Percentiles rank a stretch among this genome's conserved stretches.
These are phyloP conservation scores for Oreochromis mossambicus DNA, from an alignment of 2,797 vertebrate genomes.

Conservation along the genomic window DNA sequence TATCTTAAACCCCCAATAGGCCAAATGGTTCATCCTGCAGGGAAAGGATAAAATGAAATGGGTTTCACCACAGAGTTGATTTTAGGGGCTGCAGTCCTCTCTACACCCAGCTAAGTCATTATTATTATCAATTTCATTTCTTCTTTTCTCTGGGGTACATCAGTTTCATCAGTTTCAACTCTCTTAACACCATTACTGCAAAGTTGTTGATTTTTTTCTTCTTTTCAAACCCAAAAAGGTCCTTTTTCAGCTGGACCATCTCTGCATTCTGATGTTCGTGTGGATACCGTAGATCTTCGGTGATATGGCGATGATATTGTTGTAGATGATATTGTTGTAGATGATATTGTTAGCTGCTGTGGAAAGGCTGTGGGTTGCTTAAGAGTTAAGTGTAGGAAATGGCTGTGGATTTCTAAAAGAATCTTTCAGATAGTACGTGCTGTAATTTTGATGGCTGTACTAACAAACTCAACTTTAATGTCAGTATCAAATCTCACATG, in stretches of 20 bases:
- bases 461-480: neutral
- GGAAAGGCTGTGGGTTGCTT: neutral
- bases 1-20: constrained; percentile 72
- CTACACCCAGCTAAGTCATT: constrained; percentile 47
- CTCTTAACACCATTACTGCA: neutral
- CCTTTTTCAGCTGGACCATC: neutral
- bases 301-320: too few species aligned
- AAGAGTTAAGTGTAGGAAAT: neutral
- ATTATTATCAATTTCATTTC: constrained; percentile 55
- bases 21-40: constrained; percentile 61
- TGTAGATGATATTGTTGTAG: neutral
- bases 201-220: neutral
- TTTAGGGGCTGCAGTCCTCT: constrained; percentile 37
- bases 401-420: neutral
- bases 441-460: neutral
- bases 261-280: neutral
- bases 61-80: constrained; percentile 52
- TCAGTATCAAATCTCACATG: neutral
- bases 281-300: neutral
- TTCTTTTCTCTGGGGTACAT: constrained; percentile 23
- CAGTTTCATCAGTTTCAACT: constrained; percentile 32
- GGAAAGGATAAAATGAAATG: constrained; percentile 61
- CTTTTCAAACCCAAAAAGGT: neutral
- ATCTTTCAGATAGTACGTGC: too few species aligned
- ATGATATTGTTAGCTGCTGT: neutral